Conservation (phyloP, 2,888 invertebrate species). For the Cistogaster globosa region DNA sequence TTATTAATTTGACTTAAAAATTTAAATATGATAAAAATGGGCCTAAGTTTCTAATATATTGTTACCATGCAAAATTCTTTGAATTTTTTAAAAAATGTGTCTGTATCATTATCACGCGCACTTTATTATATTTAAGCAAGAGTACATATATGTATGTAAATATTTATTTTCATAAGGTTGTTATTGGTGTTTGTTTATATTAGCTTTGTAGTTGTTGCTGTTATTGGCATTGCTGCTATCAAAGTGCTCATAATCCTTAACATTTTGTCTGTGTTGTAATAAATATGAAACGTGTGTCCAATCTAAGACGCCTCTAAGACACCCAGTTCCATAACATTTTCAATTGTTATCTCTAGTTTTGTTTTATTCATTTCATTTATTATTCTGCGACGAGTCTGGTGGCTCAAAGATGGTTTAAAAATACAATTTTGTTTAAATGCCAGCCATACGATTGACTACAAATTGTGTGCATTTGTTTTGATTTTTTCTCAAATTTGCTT, state of each 20-base stretch:
- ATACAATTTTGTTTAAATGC: constrained; percentile 34
- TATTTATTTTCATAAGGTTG: background rate
- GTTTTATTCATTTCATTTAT: constrained; percentile 41
- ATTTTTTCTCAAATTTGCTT: constrained; percentile 28
- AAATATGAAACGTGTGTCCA: constrained; percentile 68
- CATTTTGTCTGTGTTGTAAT: constrained; percentile 59
- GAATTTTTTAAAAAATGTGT: background rate
- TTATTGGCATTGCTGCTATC: constrained; percentile 43
- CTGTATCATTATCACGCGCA: constrained; percentile 16
- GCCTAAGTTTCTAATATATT: too few species aligned
- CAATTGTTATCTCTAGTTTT: constrained; percentile 59
- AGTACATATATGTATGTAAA: background rate
- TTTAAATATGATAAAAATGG: too few species aligned
- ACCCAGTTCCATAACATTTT: constrained; percentile 62
- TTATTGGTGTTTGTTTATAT: constrained; percentile 3
- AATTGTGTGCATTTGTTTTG: constrained; percentile 47
- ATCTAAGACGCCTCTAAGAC: constrained; percentile 63
- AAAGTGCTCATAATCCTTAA: constrained; percentile 64
- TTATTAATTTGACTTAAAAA: too few species aligned
- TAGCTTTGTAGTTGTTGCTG: too few species aligned
- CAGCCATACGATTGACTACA: constrained; percentile 24
- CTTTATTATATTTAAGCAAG: constrained; percentile 7
- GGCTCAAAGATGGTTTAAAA: constrained; percentile 56
- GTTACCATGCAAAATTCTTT: too few species aligned
- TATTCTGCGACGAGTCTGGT: constrained; percentile 30